Evolutionary conservation across 2,113 vertebrate genomes (phyloP).

Genomic region (Oceanodroma tethys): DNA sequence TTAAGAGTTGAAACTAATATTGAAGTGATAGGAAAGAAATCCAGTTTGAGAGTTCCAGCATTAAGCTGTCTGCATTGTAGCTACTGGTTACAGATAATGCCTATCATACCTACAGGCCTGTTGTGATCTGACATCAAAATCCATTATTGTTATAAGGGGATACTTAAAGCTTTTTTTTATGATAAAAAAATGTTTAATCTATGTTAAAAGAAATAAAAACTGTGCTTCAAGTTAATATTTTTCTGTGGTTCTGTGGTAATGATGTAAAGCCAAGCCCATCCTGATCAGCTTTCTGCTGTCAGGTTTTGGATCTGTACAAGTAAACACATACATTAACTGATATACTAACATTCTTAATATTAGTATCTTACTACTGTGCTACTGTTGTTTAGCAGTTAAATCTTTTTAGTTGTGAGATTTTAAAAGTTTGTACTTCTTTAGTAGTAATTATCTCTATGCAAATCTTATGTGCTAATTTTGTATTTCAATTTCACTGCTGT

Average conservation of each 20-base stretch:
- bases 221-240: conserved; percentile 49
- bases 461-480: conserved; percentile 36
- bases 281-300: not conserved
- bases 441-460: conserved; percentile 59
- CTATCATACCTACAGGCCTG: conserved; percentile 15
- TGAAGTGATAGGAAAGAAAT: not conserved
- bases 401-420: conserved; percentile 29
- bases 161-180: conserved; percentile 58
- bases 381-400: conserved; percentile 22
- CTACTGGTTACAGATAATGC: conserved; percentile 35
- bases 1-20: not conserved
- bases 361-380: conserved; percentile 22
- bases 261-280: not conserved
- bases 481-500: conserved; percentile 46
- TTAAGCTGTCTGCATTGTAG: conserved; percentile 23
- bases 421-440: conserved; percentile 47
- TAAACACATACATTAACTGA: not conserved
- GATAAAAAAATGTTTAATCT: conserved; percentile 16
- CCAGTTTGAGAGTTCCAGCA: not conserved
- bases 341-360: conserved; percentile 6
- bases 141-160: conserved; percentile 52
- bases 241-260: conserved; percentile 59
- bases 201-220: conserved; percentile 63
- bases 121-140: conserved; percentile 19
- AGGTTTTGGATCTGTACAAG: conserved; percentile 1